These are phyloP conservation scores for Euspilapteryx auroguttella DNA, from an alignment of 2,888 invertebrate genomes.

Conservation along the genomic window DNA sequence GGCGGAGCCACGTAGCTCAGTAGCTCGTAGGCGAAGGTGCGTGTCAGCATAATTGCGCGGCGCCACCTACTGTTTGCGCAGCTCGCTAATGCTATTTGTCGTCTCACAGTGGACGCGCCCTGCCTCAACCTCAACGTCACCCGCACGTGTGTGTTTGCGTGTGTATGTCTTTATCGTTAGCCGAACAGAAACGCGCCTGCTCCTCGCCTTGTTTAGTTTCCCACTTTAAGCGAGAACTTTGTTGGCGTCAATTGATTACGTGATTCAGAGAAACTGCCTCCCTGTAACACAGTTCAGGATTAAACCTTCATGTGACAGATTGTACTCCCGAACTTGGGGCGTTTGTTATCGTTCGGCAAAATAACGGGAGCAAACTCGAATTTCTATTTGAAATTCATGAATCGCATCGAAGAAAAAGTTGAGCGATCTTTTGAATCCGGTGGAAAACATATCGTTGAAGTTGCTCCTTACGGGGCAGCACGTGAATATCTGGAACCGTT, in stretches of 20 bases:
- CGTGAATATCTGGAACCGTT: slow-evolving; percentile 16
- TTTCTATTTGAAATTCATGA: slow-evolving; percentile 26
- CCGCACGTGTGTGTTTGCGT: too few relatives aligned
- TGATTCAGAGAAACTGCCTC: too few relatives aligned
- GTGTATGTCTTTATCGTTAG: slow-evolving; percentile 53
- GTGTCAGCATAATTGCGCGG: slow-evolving; percentile 35
- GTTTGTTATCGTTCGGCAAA: too few relatives aligned
- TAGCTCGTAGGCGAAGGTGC: slow-evolving; percentile 8
- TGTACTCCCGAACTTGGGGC: too few relatives aligned
- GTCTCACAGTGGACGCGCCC: slow-evolving; percentile 24
- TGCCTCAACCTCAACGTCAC: too few relatives aligned
- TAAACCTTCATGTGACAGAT: too few relatives aligned
- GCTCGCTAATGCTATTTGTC: slow-evolving; percentile 49
- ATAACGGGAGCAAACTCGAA: too few relatives aligned
- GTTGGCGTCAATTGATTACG: slow-evolving; percentile 31
- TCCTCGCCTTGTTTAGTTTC: slow-evolving; percentile 40
- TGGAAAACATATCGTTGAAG: slow-evolving; percentile 18
- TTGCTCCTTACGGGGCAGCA: slow-evolving; percentile 16
- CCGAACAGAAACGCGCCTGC: slow-evolving; percentile 35
- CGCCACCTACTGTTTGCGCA: slow-evolving; percentile 39
- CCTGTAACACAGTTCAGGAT: too few relatives aligned
- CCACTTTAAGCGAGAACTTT: slow-evolving; percentile 35
- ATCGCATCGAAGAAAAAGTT: slow-evolving; percentile 20
- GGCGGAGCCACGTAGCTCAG: too few relatives aligned
- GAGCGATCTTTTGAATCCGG: slow-evolving; percentile 19